phyloP scores from a whole-genome alignment of 1,140 invertebrate genomes.

The Asobara japonica region DNA sequence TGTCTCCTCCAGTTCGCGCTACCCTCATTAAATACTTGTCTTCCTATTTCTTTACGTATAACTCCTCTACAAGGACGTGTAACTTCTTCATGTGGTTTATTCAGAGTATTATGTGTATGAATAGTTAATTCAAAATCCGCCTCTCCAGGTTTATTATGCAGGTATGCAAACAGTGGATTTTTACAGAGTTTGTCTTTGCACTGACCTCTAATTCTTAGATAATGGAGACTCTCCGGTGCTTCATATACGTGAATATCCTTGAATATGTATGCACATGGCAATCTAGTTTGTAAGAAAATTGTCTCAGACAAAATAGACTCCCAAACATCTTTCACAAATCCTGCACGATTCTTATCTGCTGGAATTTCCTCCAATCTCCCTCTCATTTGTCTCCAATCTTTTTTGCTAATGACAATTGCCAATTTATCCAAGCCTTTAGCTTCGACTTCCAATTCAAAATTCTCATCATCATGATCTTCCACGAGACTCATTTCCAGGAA shows the following conservation, averaged over 20 bases:
- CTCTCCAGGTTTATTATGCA: neutral
- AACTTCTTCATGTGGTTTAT: neutral
- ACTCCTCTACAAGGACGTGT: neutral
- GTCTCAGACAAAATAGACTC: neutral
- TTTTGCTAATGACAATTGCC: neutral
- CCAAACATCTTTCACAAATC: neutral
- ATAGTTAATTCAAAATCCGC: neutral
- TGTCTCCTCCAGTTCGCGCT: neutral
- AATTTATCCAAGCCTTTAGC: neutral
- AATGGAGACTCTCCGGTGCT: neutral
- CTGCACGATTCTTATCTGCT: neutral
- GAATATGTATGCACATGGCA: neutral
- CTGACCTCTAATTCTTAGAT: neutral
- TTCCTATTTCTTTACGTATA: neutral
- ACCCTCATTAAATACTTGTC: neutral
- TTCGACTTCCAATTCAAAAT: neutral
- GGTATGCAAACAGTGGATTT: neutral
- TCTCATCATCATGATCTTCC: neutral
- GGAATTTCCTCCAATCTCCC: neutral
- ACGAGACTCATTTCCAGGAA: neutral
- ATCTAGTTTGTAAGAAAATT: neutral
- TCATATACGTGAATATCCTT: neutral
- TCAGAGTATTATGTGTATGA: neutral
- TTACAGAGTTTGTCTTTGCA: neutral
- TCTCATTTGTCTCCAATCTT: neutral